Percentiles rank a stretch among this genome's conserved stretches.
phyloP scores from a whole-genome alignment of 2,888 invertebrate species.

The Leptopilina drosophilae region DNA sequence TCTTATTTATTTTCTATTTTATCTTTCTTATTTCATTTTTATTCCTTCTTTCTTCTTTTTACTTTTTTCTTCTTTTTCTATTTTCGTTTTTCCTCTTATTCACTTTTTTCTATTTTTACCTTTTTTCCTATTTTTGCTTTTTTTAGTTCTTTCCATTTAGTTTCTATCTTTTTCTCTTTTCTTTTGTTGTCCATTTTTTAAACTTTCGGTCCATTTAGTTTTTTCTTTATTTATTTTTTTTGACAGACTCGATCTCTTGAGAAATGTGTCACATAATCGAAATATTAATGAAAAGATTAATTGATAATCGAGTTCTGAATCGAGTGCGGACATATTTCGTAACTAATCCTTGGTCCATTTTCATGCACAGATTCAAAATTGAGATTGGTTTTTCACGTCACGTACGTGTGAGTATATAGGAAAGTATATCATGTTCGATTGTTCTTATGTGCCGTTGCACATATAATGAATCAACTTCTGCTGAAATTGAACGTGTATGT shows the following conservation, averaged over 20 bases:
- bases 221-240: not conserved
- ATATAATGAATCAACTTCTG: slow-evolving; percentile 28
- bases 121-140: no score
- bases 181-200: no score
- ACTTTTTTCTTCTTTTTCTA: no score
- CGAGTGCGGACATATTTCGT: slow-evolving; percentile 12
- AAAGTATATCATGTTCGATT: slow-evolving; percentile 29
- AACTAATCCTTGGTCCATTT: slow-evolving; percentile 32
- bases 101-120: no score
- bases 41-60: not conserved
- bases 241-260: no score
- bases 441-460: slow-evolving; percentile 32
- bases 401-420: not conserved
- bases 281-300: no score
- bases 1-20: no score
- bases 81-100: not conserved
- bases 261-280: no score
- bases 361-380: not conserved
- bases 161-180: not conserved
- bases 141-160: no score
- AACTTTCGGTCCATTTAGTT: not conserved
- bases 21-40: no score
- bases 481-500: slow-evolving; percentile 17
- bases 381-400: slow-evolving; percentile 28
- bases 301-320: not conserved